These are phyloP conservation scores for Cephus pulcher DNA, from an alignment of 2,888 invertebrate species.

Conservation along the genomic window DNA sequence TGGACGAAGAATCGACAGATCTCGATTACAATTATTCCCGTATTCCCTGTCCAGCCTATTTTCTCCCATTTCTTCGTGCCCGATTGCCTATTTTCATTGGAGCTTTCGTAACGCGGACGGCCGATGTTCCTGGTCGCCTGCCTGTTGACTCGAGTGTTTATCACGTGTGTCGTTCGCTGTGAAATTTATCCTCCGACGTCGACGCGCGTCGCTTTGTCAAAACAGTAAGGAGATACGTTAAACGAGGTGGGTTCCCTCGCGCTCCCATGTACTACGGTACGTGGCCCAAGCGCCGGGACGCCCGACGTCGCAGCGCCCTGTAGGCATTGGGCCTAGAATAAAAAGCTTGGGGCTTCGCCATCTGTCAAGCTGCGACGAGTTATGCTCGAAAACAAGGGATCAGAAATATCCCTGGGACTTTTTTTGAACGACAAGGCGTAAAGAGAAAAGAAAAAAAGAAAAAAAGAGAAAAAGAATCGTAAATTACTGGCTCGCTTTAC, in stretches of 20 bases:
- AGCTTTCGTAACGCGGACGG: slow-evolving; percentile 11
- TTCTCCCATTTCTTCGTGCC: no score
- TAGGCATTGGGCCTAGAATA: slow-evolving; percentile 15
- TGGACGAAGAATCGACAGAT: no score
- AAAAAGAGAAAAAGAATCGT: slow-evolving; percentile 7
- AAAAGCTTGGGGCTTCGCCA: slow-evolving; percentile 29
- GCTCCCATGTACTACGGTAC: slow-evolving; percentile 21
- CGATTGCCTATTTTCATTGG: background rate
- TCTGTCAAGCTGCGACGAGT: slow-evolving; percentile 32
- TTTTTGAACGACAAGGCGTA: no score
- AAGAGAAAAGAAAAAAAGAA: background rate
- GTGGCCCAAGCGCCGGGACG: background rate
- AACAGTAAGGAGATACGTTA: slow-evolving; percentile 37
- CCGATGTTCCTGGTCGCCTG: background rate
- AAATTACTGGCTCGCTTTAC: no score
- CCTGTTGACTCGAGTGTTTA: slow-evolving; percentile 23
- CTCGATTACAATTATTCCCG: no score
- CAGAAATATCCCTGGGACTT: background rate
- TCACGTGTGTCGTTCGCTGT: slow-evolving; percentile 25
- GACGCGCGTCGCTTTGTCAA: slow-evolving; percentile 41
- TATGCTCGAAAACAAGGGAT: slow-evolving; percentile 1
- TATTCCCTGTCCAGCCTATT: no score
- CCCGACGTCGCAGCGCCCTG: no score
- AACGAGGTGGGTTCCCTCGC: slow-evolving; percentile 28
- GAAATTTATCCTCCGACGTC: slow-evolving; percentile 36